Evolutionary conservation across 2,797 vertebrate species (phyloP), one percentile per base, ranked within the genome.

Genomic region (Characodon lateralis): DNA sequence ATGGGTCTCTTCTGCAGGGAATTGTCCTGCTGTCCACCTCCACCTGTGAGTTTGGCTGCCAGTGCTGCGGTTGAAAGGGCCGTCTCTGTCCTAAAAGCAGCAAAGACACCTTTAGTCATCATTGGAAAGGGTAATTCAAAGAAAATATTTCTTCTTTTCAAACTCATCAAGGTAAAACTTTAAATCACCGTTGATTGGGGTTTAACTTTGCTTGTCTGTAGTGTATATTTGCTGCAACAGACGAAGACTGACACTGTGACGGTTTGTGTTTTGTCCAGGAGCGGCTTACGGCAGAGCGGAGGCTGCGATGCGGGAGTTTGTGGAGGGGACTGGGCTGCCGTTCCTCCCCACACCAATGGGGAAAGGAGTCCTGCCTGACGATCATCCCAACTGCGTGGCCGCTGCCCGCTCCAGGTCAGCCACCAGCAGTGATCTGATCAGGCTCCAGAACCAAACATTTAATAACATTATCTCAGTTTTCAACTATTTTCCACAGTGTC

Each of bases 341-440:
- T 99, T 99, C 93, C 92, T 99, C 85, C 96, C 98, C 85, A 99
- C 98, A 0, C 98, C 98, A 3, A 99, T 99, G 98, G 98, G 97
- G 18, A 99, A 99, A 89, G 98, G 98, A 41, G 96, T 98, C 72
- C 91, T 99, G 76, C 96, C 97, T 26, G 98, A 99, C 89, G 93
- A 96, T 85, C 98, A 99, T 90, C 95, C 95, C 48, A 95, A 96
- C 79, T 99, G 97, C 89, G 97, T 99, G 72, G 94, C 96, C 82
- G 97, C 98, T 73, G 97, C 98, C 76, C 96, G 98, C 88, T 99
- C 98, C 79, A 97, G 82, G 98, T 99, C 77, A 61, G 86, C 35
- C 53, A n/a, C 26, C 2, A 1, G 6, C 39, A 39, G 61, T 51
- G 39, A 39, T 70, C 16, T 24, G 58, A 48, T 31, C 55, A 55